A percentile compares a stretch with the other conserved stretches of the same genome.
phyloP scores from a whole-genome alignment of 1,140 invertebrate species.

The Papilio helenus region DNA sequence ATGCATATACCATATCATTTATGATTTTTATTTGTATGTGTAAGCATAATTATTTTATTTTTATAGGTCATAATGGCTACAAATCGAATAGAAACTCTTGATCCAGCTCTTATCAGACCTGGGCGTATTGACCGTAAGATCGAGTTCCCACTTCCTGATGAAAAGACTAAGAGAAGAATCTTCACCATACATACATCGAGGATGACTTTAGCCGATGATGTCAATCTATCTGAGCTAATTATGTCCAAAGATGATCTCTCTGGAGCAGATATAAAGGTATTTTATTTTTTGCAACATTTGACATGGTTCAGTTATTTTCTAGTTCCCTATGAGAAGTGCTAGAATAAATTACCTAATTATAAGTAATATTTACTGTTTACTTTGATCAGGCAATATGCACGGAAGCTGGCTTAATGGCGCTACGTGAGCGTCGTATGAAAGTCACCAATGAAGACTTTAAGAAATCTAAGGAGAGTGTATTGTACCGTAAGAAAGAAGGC shows the following conservation, averaged over 20 bases:
- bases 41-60: constrained; percentile 38
- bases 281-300: not conserved
- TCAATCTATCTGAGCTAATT: constrained; percentile 98
- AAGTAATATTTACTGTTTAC: constrained; percentile 47
- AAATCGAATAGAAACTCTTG: constrained; percentile 99
- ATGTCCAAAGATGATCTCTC: constrained; percentile 99
- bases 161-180: constrained; percentile 99
- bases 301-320: not conserved
- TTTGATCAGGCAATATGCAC: constrained; percentile 97
- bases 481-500: constrained; percentile 99
- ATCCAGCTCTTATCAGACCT: constrained; percentile 99
- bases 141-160: constrained; percentile 99
- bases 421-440: constrained; percentile 99
- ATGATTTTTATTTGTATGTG: not conserved
- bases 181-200: constrained; percentile 99
- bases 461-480: constrained; percentile 99
- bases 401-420: constrained; percentile 98
- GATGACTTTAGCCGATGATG: constrained; percentile 99
- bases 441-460: constrained; percentile 99
- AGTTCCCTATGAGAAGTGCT: not conserved
- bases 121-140: constrained; percentile 99
- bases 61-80: constrained; percentile 99
- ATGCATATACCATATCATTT: constrained; percentile 41
- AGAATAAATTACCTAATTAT: not conserved
- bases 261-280: constrained; percentile 95